Base-by-base conservation (phyloP, 2,113 vertebrate species). In the Nothocercus julius region DNA sequence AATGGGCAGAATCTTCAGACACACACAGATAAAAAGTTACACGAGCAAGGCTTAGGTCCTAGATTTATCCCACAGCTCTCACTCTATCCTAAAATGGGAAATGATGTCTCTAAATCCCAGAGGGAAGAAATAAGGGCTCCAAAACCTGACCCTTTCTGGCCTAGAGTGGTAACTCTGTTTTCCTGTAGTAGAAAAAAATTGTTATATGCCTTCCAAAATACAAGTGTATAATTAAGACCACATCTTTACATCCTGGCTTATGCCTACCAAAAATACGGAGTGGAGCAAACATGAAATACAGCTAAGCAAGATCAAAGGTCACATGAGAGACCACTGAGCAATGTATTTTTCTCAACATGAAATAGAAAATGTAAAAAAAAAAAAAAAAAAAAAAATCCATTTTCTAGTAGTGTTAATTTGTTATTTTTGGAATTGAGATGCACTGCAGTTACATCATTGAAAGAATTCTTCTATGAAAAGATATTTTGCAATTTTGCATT, bases 191-290 rank as follows among this genome's bases (percentile, higher is more conserved):
- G 36, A n/a, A n/a, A n/a, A n/a, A 94, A 96, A 78, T 22, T 34
- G 22, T 54, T 67, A 40, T 63, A 36, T 87, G 93, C 91, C 62
- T 53, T 87, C 73, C 45, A 74, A 92, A 92, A 77, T 66, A 47
- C 64, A 58, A 78, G 13, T 73, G 42, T 93, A n/a, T 91, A 89
- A 95, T 95, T 91, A 87, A 85, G 90, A 80, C 49, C 68, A 82
- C 53, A 54, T 83, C 85, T 94, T 93, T 94, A 78, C 59, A 67
- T 36, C 51, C 11, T 85, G 51, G 15, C 89, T 95, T 92, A 63
- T 88, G 38, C 69, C 56, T 77, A 49, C 62, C 34, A 92, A 87
- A 79, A 27, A 11, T 28, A 54, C 44, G 63, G 13, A 20, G 86
- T 78, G 53, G 68, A 27, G 27, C 13, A 91, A 42, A 85, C 36